Conservation (phyloP, 2,888 invertebrate genomes). For the Seira musarum region DNA sequence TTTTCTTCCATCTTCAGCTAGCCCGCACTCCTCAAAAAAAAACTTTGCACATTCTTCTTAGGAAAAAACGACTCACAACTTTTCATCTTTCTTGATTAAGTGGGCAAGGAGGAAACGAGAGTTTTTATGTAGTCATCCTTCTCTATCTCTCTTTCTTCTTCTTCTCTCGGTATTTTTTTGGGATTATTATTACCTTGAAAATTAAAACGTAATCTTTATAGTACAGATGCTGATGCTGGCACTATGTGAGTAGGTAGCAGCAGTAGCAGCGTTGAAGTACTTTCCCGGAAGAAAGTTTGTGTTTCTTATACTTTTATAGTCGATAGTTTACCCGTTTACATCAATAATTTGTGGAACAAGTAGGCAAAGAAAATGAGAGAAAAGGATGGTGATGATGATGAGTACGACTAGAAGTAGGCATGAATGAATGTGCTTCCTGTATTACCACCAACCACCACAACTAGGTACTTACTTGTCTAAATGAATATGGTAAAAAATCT, state of each 20-base stretch:
- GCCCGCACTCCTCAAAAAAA: background rate
- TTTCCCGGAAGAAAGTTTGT: background rate
- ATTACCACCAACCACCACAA: too few relatives aligned
- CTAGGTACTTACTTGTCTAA: conserved; percentile 2
- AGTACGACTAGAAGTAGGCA: background rate
- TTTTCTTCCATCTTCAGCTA: background rate
- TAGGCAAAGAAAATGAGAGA: conserved; percentile 4
- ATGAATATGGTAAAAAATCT: conserved; percentile 13
- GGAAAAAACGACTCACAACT: background rate
- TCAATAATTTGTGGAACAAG: conserved; percentile 1
- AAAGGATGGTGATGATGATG: background rate
- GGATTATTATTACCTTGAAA: conserved; percentile 16
- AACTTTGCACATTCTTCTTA: conserved; percentile 11
- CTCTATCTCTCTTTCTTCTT: conserved; percentile 1
- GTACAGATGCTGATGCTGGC: background rate
- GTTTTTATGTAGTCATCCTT: conserved; percentile 41
- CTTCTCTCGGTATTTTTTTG: conserved; percentile 9
- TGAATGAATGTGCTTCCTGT: too few relatives aligned
- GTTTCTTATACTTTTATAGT: too few relatives aligned
- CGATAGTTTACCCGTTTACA: background rate
- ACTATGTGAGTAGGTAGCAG: background rate
- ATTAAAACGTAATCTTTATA: conserved; percentile 8
- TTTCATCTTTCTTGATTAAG: conserved; percentile 38
- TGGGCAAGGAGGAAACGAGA: conserved; percentile 35
- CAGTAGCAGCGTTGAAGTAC: background rate